A percentile compares a stretch with the other conserved stretches of the same genome.
phyloP scores from a whole-genome alignment of 2,888 invertebrate genomes.

The Eurytoma adleriae region DNA sequence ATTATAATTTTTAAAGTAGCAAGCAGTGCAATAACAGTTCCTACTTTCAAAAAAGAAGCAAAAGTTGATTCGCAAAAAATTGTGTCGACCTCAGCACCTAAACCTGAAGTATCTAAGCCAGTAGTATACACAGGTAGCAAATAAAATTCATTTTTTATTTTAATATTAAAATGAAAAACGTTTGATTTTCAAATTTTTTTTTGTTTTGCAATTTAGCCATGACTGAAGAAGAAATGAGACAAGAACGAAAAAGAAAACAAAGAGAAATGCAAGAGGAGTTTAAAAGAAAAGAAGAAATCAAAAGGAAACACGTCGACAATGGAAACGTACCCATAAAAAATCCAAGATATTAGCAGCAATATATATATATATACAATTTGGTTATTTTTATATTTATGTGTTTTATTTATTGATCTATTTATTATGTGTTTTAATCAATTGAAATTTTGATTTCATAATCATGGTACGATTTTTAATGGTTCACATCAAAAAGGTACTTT shows the following conservation, averaged over 20 bases:
- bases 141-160: neutral
- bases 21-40: neutral
- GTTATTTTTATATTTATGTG: no score
- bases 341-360: slow-evolving; percentile 51
- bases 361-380: neutral
- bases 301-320: slow-evolving; percentile 29
- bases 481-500: neutral
- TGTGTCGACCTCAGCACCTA: neutral
- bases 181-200: no score
- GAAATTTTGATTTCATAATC: neutral
- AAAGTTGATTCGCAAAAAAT: no score
- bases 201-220: slow-evolving; percentile 42
- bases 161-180: neutral
- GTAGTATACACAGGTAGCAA: slow-evolving; percentile 34
- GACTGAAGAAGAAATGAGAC: slow-evolving; percentile 59
- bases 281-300: slow-evolving; percentile 55
- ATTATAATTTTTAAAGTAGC: no score
- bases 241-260: slow-evolving; percentile 60
- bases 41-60: slow-evolving; percentile 19
- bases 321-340: slow-evolving; percentile 21
- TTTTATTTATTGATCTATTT: slow-evolving; percentile 5
- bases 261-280: slow-evolving; percentile 60
- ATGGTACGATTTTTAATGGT: neutral
- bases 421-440: neutral
- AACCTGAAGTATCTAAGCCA: slow-evolving; percentile 22